Evolutionary conservation across 2,797 vertebrate genomes (phyloP).

Genomic region (Enteromius afrohamiltoni): DNA sequence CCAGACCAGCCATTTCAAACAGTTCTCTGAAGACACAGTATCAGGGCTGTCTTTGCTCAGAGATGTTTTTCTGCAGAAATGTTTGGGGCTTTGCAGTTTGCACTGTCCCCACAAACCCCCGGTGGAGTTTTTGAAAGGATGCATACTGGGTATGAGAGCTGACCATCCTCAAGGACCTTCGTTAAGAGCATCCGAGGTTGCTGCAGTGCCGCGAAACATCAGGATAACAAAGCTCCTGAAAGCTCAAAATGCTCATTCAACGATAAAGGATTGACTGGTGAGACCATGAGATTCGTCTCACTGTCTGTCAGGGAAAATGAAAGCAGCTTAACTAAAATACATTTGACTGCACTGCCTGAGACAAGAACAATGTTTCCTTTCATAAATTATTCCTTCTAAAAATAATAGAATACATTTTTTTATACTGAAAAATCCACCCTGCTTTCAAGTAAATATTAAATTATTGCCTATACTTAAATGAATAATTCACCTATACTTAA

Average conservation of each 20-base stretch:
- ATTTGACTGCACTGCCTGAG: background rate
- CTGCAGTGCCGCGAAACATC: constrained; percentile 20
- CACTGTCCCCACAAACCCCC: constrained; percentile 6
- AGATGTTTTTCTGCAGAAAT: constrained; percentile 13
- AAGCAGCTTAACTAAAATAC: background rate
- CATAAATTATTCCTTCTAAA: background rate
- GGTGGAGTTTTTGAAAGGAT: constrained; percentile 9
- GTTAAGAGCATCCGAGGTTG: background rate
- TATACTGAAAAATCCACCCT: background rate
- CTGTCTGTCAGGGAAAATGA: background rate
- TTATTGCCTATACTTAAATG: background rate
- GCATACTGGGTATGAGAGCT: constrained; percentile 14
- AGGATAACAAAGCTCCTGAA: constrained; percentile 8
- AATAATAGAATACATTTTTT: background rate
- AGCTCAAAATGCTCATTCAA: constrained; percentile 2
- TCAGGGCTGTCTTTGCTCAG: background rate
- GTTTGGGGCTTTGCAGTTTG: background rate
- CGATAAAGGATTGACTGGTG: background rate
- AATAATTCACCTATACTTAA: background rate
- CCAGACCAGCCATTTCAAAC: constrained; percentile 8
- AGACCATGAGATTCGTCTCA: constrained; percentile 2
- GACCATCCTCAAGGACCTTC: constrained; percentile 22
- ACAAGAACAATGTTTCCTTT: background rate
- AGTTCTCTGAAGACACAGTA: background rate
- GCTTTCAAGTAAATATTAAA: background rate